Percentiles rank a stretch among this genome's conserved stretches.
Conservation (phyloP, 2,113 vertebrate genomes). For the Sterrhoptilus dennistouni region DNA sequence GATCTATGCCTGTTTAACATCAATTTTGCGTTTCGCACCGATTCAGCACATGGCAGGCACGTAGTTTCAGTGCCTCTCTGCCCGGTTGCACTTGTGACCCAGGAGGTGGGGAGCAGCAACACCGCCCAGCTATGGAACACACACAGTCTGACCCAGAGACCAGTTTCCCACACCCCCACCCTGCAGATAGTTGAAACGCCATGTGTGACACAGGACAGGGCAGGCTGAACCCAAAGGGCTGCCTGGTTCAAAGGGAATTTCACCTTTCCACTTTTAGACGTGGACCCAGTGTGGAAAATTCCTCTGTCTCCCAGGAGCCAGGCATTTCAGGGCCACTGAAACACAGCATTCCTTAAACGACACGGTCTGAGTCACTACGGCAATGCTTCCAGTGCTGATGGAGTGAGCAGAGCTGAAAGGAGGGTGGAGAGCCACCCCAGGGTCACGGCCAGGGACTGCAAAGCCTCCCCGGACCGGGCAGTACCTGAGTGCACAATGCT, state of each 20-base stretch:
- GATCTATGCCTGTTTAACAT: background rate
- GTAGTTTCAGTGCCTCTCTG: background rate
- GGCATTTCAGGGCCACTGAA: background rate
- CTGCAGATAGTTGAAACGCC: background rate
- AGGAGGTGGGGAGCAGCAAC: background rate
- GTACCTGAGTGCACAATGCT: accelerated
- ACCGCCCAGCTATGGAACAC: accelerated
- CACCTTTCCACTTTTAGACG: background rate
- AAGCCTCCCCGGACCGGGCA: background rate
- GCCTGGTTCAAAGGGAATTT: background rate
- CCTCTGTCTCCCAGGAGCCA: background rate
- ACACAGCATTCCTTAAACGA: background rate
- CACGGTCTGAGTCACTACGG: accelerated
- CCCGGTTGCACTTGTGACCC: background rate
- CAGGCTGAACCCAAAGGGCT: background rate
- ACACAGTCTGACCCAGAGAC: background rate
- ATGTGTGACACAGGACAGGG: background rate
- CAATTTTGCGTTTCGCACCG: background rate
- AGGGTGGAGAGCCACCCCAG: background rate
- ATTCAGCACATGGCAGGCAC: background rate
- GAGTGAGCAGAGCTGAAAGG: background rate
- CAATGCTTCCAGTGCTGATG: background rate
- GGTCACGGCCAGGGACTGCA: background rate
- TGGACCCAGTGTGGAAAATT: background rate
- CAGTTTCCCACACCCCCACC: background rate